Evolutionary conservation across 64 coral and sea anemone species (phyloP).

Genomic region (Catalaphyllia jardinei): DNA sequence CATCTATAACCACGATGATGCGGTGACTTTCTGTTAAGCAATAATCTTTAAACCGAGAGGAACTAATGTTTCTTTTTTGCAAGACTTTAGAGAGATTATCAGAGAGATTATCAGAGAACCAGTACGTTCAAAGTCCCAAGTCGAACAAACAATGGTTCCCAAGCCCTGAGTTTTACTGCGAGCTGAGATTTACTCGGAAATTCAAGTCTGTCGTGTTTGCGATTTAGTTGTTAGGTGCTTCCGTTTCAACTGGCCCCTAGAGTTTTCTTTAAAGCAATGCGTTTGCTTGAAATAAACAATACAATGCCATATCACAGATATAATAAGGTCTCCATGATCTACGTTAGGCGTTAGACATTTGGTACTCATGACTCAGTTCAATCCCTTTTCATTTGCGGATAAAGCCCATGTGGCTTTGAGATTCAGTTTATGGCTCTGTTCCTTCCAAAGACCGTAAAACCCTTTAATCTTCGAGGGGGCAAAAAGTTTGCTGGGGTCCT

Average conservation of each 20-base stretch:
- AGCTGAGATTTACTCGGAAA: neutral
- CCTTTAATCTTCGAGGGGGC: constrained; percentile 22
- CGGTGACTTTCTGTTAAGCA: no score
- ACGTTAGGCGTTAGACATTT: neutral
- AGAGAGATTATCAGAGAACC: no score
- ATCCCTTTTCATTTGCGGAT: neutral
- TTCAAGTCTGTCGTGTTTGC: neutral
- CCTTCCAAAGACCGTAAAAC: neutral
- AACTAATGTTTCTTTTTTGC: no score
- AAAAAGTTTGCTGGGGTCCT: constrained; percentile 10
- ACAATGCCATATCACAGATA: neutral
- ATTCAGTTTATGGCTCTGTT: neutral
- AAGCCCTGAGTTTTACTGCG: neutral
- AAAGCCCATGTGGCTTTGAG: neutral
- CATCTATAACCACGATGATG: no score
- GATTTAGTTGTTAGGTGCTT: neutral
- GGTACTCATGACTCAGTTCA: neutral
- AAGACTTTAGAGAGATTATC: no score
- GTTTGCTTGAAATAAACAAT: neutral
- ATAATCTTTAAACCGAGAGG: no score
- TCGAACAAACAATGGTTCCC: neutral
- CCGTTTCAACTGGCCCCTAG: neutral
- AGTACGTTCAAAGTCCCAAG: no score
- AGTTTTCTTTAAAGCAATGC: neutral
- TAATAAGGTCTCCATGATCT: neutral